phyloP scores from a whole-genome alignment of 1,140 invertebrate species.

The Rhopalosiphum maidis region DNA sequence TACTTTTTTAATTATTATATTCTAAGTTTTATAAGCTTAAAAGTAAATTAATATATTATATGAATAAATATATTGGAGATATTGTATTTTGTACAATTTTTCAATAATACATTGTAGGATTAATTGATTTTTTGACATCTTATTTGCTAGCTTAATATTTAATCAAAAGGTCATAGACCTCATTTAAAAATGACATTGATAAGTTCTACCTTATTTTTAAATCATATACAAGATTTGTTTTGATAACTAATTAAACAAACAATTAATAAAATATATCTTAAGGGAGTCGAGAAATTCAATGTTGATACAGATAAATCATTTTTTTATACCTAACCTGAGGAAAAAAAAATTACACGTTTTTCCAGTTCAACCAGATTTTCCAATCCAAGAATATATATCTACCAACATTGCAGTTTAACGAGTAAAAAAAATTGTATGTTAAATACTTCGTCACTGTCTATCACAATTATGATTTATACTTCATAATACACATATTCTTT shows the following conservation, averaged over 20 bases:
- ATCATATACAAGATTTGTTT: background rate
- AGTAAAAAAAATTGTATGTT: background rate
- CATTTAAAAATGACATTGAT: background rate
- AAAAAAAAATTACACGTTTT: background rate
- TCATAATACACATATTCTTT: background rate
- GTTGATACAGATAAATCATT: background rate
- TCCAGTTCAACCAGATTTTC: background rate
- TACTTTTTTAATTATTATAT: background rate
- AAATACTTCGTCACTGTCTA: background rate
- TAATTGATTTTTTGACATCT: background rate
- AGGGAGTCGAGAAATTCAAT: background rate
- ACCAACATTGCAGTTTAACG: background rate
- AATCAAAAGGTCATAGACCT: background rate
- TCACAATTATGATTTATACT: background rate
- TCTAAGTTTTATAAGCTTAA: background rate
- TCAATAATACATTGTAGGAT: background rate
- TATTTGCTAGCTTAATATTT: background rate
- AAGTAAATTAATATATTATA: background rate
- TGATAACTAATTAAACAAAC: background rate
- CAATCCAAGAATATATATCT: background rate
- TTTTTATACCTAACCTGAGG: background rate
- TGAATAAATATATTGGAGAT: background rate
- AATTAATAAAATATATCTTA: background rate
- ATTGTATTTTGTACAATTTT: background rate
- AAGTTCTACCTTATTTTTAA: background rate